Evolutionary conservation across 2,113 vertebrate species (phyloP).

Genomic region (Etheostoma cragini): DNA sequence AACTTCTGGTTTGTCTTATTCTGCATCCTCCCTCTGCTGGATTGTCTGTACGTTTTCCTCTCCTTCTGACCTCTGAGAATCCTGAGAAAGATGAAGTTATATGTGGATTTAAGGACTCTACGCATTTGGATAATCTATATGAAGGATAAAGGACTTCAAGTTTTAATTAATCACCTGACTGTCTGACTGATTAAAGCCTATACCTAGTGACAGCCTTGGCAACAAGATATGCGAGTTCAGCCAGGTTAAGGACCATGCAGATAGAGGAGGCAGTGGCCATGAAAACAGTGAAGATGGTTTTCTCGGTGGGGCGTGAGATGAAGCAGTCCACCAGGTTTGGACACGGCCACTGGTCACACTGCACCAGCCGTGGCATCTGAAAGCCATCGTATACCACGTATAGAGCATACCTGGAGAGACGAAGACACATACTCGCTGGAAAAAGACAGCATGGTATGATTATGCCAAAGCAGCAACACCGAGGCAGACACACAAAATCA

Average conservation of each 20-base stretch:
- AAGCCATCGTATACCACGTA: conserved; percentile 80
- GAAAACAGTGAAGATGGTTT: conserved; percentile 81
- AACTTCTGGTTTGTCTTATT: conserved; percentile 65
- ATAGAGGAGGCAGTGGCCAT: conserved; percentile 79
- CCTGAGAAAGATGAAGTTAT: conserved; percentile 31
- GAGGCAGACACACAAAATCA: not conserved
- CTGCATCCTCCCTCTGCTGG: conserved; percentile 60
- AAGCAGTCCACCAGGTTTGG: conserved; percentile 84
- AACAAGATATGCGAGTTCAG: conserved; percentile 79
- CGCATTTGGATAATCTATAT: not conserved
- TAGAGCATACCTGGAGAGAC: conserved; percentile 67
- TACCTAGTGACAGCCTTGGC: conserved; percentile 75
- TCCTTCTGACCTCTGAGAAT: conserved; percentile 16
- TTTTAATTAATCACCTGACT: conserved; percentile 48
- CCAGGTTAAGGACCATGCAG: conserved; percentile 81
- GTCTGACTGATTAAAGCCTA: conserved; percentile 43
- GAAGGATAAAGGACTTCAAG: not conserved
- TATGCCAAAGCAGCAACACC: not conserved
- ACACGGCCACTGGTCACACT: conserved; percentile 82
- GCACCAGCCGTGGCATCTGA: conserved; percentile 81
- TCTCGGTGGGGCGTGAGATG: conserved; percentile 80
- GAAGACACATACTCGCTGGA: not conserved
- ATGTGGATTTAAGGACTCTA: not conserved
- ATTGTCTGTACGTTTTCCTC: conserved; percentile 12
- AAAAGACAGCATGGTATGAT: not conserved